phyloP scores from a whole-genome alignment of 2,113 vertebrate genomes.

The Noturus placidus region DNA sequence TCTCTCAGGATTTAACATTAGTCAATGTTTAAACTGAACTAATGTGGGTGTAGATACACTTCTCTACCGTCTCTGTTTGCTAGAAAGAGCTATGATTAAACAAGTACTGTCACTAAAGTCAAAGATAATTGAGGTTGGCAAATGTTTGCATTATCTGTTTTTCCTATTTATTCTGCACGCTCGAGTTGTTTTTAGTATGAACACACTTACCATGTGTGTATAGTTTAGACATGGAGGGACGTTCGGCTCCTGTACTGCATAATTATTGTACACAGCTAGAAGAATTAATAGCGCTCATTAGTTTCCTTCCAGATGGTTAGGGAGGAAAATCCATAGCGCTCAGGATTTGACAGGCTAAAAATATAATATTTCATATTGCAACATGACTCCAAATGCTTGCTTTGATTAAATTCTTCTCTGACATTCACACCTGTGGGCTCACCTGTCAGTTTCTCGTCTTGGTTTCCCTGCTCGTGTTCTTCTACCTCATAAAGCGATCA shows the following conservation, averaged over 20 bases:
- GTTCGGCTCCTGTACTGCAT: background rate
- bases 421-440: constrained; percentile 65
- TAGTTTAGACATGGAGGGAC: background rate
- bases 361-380: background rate
- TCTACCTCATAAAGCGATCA: constrained; percentile 7
- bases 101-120: constrained; percentile 3
- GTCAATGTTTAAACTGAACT: constrained; percentile 46
- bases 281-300: no score
- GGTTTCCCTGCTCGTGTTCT: background rate
- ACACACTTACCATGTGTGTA: background rate
- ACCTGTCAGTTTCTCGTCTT: constrained; percentile 46
- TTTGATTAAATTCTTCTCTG: background rate
- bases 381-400: background rate
- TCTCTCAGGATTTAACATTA: constrained; percentile 16
- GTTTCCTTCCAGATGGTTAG: background rate
- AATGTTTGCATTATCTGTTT: constrained; percentile 30
- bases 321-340: background rate
- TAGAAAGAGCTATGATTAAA: constrained; percentile 17
- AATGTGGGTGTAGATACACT: constrained; percentile 48
- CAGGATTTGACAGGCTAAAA: background rate
- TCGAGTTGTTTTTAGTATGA: background rate
- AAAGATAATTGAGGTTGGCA: constrained; percentile 10
- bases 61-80: constrained; percentile 18
- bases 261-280: background rate
- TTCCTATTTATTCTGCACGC: constrained; percentile 17